phyloP scores from a whole-genome alignment of 2,113 vertebrate species.

The Corythaixoides concolor region DNA sequence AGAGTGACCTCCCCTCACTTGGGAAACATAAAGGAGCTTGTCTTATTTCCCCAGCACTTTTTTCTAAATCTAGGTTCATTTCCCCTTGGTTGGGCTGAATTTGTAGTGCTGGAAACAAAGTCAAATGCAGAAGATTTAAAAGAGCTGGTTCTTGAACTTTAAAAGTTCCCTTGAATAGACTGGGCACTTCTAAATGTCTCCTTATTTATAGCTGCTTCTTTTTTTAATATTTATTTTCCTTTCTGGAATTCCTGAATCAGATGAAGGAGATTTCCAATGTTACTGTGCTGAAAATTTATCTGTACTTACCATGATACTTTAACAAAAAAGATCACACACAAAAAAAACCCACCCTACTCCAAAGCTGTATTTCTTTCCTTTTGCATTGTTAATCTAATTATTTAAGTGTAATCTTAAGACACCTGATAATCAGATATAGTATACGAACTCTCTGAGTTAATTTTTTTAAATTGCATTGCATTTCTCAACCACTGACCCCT shows the following conservation, averaged over 20 bases:
- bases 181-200: not conserved
- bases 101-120: not conserved
- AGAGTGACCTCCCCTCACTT: constrained; percentile 24
- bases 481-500: not conserved
- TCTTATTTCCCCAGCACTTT: constrained; percentile 20
- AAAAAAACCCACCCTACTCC: not conserved
- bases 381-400: not conserved
- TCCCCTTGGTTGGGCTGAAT: not conserved
- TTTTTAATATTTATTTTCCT: not conserved
- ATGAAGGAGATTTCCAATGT: not conserved
- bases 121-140: constrained; percentile 5
- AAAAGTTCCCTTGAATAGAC: not conserved
- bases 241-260: constrained; percentile 8
- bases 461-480: not conserved
- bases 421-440: not conserved
- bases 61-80: constrained; percentile 10
- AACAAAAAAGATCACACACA: not conserved
- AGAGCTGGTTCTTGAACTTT: constrained; percentile 5
- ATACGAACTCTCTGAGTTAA: not conserved
- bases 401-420: not conserved
- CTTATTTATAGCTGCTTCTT: not conserved
- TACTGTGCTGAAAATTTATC: not conserved
- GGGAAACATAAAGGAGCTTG: constrained; percentile 1
- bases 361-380: not conserved
- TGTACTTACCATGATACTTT: not conserved